Evolutionary conservation across 2,797 vertebrate species (phyloP).

Genomic region (Sebastes taczanowskii): DNA sequence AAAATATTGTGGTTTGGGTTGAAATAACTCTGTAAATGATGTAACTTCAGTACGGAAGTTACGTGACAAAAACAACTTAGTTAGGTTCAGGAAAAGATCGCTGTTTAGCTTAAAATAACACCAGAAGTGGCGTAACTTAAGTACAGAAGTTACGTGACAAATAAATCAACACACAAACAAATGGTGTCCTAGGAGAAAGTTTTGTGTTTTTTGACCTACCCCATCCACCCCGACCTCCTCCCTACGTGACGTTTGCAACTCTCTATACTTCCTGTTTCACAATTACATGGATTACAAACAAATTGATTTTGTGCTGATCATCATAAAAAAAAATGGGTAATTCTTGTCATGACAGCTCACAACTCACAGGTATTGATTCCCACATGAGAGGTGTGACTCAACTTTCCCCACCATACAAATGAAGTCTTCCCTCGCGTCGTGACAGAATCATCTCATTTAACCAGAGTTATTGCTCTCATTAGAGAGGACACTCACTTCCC

Average conservation of each 20-base stretch:
- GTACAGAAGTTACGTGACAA: not conserved
- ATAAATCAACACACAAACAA: not conserved
- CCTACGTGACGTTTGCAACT: not conserved
- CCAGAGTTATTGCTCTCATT: conserved; percentile 67
- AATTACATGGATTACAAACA: not conserved
- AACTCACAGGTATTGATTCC: conserved; percentile 17
- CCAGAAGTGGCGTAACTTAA: too few relatives aligned
- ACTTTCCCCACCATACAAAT: conserved; percentile 15
- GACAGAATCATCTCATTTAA: conserved; percentile 56
- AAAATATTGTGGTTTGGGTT: too few relatives aligned
- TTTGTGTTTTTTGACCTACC: not conserved
- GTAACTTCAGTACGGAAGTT: too few relatives aligned
- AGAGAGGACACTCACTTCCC: conserved; percentile 44
- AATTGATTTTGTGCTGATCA: not conserved
- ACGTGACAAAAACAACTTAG: too few relatives aligned
- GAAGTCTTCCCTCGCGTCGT: conserved; percentile 34
- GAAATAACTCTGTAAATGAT: too few relatives aligned
- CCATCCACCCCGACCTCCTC: not conserved
- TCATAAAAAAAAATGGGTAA: not conserved
- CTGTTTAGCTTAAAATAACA: too few relatives aligned
- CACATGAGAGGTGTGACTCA: conserved; percentile 25
- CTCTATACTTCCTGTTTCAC: not conserved
- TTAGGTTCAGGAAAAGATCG: too few relatives aligned
- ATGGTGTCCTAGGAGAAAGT: not conserved
- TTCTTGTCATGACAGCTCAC: not conserved